phyloP scores from a whole-genome alignment of 1,140 invertebrate genomes.

The Ips typographus region DNA sequence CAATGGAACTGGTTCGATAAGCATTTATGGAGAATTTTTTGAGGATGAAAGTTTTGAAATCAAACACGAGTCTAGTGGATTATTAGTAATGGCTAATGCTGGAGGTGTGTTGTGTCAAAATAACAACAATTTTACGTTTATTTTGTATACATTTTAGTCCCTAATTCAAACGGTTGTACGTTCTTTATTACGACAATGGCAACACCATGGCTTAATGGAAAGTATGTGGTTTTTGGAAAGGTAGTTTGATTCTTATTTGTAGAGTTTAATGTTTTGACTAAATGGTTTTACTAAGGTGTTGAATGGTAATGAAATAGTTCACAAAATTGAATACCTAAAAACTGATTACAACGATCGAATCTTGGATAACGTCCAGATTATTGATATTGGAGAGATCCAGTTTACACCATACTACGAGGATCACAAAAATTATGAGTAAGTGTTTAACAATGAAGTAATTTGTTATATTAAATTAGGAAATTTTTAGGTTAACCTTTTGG shows the following conservation, averaged over 20 bases:
- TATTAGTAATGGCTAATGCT: constrained; percentile 92
- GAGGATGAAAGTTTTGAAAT: constrained; percentile 93
- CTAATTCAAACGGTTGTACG: constrained; percentile 86
- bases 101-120: constrained; percentile 4
- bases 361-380: constrained; percentile 65
- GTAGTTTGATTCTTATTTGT: constrained; percentile 43
- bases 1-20: constrained; percentile 76
- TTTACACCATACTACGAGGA: constrained; percentile 64
- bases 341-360: constrained; percentile 76
- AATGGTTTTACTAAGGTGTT: constrained; percentile 58
- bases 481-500: constrained; percentile 61
- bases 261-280: not conserved
- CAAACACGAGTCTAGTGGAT: constrained; percentile 84
- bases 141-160: constrained; percentile 51
- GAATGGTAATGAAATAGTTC: constrained; percentile 80
- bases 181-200: constrained; percentile 92
- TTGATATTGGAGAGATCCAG: constrained; percentile 63
- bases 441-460: constrained; percentile 30
- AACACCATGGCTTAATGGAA: constrained; percentile 89
- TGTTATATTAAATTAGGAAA: not conserved
- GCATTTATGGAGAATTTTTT: constrained; percentile 92
- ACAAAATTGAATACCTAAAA: constrained; percentile 79
- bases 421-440: constrained; percentile 71
- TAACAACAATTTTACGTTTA: constrained; percentile 8
- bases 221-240: constrained; percentile 94